These are phyloP conservation scores for Dysmachus trigonus DNA, from an alignment of 2,888 invertebrate genomes.

Conservation along the genomic window DNA sequence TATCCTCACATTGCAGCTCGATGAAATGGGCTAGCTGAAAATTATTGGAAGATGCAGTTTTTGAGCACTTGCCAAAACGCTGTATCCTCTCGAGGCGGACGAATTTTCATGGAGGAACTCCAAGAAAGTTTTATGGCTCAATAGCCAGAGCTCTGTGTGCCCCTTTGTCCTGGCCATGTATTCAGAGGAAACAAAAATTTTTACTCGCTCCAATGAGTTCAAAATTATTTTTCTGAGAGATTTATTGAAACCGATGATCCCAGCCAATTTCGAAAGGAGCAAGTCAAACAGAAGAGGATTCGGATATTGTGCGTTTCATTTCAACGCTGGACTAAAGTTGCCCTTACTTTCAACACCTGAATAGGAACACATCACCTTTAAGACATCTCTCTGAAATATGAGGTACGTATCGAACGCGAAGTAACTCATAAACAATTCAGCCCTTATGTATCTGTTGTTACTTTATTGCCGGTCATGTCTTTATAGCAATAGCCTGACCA, in stretches of 20 bases:
- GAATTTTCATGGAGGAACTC: constrained; percentile 34
- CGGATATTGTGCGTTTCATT: not conserved
- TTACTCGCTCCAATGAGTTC: constrained; percentile 47
- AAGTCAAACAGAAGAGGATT: not conserved
- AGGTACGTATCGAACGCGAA: not conserved
- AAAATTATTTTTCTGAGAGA: constrained; percentile 47
- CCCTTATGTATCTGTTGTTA: not conserved
- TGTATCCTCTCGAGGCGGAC: constrained; percentile 35
- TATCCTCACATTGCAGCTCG: not conserved
- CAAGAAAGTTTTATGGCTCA: constrained; percentile 49
- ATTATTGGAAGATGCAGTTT: constrained; percentile 38
- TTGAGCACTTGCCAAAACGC: constrained; percentile 48
- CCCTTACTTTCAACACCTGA: not conserved
- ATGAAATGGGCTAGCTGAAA: not conserved
- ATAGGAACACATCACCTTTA: not conserved
- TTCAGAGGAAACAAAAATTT: constrained; percentile 44
- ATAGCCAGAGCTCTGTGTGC: constrained; percentile 45
- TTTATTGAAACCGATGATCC: constrained; percentile 41
- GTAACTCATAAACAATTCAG: not conserved
- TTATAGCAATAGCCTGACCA: not conserved
- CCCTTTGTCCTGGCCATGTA: constrained; percentile 38
- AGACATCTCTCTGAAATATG: not conserved
- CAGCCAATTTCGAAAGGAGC: constrained; percentile 15
- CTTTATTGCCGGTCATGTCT: not conserved
- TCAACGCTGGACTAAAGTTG: not conserved